Conservation (phyloP, 30 jellyfish, hydroid and myxozoan genomes). For the Turritopsis rubra region DNA sequence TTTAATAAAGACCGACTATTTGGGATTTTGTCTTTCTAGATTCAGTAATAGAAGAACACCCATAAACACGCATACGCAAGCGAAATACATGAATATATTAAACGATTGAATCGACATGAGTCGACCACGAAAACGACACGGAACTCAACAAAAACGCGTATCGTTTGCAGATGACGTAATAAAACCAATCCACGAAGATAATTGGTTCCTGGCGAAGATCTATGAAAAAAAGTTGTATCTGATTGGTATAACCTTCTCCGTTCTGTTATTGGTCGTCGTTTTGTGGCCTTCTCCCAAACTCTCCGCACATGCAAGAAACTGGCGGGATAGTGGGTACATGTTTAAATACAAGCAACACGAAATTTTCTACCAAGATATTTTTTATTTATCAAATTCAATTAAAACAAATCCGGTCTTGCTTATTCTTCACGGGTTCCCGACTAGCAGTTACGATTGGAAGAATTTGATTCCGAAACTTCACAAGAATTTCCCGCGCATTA, state of each 20-base stretch:
- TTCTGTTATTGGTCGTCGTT: not conserved
- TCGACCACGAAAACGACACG: not conserved
- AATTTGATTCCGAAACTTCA: conserved; percentile 10
- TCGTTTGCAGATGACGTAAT: not conserved
- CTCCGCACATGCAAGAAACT: conserved; percentile 37
- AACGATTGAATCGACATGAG: not conserved
- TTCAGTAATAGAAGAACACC: not conserved
- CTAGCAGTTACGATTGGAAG: conserved; percentile 83
- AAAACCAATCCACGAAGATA: not conserved
- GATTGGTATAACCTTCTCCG: not conserved
- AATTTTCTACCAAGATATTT: conserved; percentile 60
- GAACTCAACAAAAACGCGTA: not conserved
- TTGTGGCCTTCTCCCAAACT: conserved; percentile 47
- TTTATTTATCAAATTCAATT: not conserved
- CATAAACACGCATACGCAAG: not conserved
- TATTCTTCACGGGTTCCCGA: conserved; percentile 78
- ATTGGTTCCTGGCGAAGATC: not conserved
- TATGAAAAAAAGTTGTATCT: not conserved
- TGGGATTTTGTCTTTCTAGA: not conserved
- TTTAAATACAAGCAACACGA: conserved; percentile 25
- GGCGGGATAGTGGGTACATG: conserved; percentile 82
- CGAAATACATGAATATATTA: not conserved
- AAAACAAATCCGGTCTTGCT: conserved; percentile 34
- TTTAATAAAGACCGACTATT: too few relatives aligned
- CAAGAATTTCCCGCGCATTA: conserved; percentile 37